Conservation (phyloP, 2,797 vertebrate genomes). For the Chelonia mydas region DNA sequence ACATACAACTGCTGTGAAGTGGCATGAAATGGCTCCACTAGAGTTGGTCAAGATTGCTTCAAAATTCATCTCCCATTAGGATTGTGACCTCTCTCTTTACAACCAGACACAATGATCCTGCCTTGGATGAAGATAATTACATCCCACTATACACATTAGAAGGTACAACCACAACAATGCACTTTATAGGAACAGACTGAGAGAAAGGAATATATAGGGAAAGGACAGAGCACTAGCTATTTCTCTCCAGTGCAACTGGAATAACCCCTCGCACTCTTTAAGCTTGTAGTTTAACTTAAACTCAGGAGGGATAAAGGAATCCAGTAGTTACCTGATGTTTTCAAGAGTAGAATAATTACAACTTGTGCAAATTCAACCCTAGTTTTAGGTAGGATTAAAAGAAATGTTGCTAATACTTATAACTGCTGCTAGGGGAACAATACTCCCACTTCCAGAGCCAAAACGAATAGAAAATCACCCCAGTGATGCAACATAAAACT, state of each 20-base stretch:
- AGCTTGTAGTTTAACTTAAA: background rate
- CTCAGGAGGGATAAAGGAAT: constrained; percentile 55
- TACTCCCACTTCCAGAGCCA: constrained; percentile 63
- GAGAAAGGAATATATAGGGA: background rate
- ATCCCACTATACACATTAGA: constrained; percentile 50
- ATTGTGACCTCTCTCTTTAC: constrained; percentile 49
- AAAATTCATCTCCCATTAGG: constrained; percentile 67
- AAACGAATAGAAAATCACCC: constrained; percentile 70
- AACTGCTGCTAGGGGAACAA: constrained; percentile 15
- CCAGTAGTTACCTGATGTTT: constrained; percentile 54
- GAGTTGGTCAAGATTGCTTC: constrained; percentile 65
- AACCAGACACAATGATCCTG: constrained; percentile 30
- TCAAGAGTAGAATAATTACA: constrained; percentile 66
- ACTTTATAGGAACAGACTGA: background rate
- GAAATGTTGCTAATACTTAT: constrained; percentile 64
- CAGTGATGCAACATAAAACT: constrained; percentile 59
- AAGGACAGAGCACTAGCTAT: background rate
- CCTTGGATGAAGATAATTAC: constrained; percentile 61
- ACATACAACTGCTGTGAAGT: constrained; percentile 46
- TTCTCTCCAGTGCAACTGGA: background rate
- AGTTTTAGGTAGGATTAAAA: constrained; percentile 75
- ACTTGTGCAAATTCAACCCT: constrained; percentile 69
- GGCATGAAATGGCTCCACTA: constrained; percentile 68
- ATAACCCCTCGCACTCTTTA: background rate
- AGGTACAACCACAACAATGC: background rate